Conservation (phyloP, 1,140 invertebrate genomes). For the Aleiodes sp. region DNA sequence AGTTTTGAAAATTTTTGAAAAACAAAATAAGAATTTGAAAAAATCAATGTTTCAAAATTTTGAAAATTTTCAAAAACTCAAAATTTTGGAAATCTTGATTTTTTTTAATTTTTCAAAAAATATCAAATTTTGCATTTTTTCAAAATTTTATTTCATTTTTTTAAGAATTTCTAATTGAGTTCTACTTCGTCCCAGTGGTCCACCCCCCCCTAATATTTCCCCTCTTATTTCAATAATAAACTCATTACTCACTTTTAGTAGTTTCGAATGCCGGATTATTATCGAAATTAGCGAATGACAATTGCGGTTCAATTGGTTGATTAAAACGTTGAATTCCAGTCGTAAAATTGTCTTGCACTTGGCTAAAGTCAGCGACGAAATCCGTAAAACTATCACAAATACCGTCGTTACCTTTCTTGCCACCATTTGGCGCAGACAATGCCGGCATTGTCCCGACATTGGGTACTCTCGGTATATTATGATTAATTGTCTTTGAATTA, state of each 20-base stretch:
- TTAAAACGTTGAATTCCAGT: slow-evolving; percentile 44
- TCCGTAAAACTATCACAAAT: slow-evolving; percentile 62
- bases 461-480: slow-evolving; percentile 52
- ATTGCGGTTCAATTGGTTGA: slow-evolving; percentile 55
- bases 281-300: slow-evolving; percentile 78
- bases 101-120: too few relatives aligned
- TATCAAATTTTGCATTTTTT: too few relatives aligned
- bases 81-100: too few relatives aligned
- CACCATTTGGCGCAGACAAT: slow-evolving; percentile 41
- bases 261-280: slow-evolving; percentile 76
- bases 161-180: too few relatives aligned
- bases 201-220: too few relatives aligned
- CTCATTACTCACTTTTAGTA: slow-evolving; percentile 65
- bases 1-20: too few relatives aligned
- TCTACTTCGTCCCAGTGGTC: too few relatives aligned
- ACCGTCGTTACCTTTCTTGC: slow-evolving; percentile 39
- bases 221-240: too few relatives aligned
- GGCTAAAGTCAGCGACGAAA: slow-evolving; percentile 75
- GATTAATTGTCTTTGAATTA: neutral
- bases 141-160: too few relatives aligned
- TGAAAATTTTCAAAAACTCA: too few relatives aligned
- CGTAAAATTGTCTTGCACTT: slow-evolving; percentile 61
- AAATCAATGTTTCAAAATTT: too few relatives aligned
- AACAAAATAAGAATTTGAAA: too few relatives aligned
- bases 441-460: slow-evolving; percentile 43